Conservation (phyloP, 2,113 vertebrate species). For the Electrona antarctica region DNA sequence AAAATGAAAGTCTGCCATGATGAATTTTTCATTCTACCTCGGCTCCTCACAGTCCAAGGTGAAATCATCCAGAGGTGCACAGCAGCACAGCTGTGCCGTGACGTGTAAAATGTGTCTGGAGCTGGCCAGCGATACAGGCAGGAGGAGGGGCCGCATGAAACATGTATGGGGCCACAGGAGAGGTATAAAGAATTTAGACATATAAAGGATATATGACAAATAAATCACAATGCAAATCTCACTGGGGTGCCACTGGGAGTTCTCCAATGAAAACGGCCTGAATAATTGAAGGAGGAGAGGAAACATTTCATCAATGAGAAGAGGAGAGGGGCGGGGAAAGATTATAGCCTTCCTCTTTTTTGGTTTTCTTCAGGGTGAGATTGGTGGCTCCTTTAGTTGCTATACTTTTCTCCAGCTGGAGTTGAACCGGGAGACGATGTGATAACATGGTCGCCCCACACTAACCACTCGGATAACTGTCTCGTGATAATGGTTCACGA, state of each 20-base stretch:
- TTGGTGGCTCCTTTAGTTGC: neutral
- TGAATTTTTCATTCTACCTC: constrained; percentile 70
- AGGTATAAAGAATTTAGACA: constrained; percentile 84
- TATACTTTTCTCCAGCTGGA: neutral
- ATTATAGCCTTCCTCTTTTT: constrained; percentile 24
- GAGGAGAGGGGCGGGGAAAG: constrained; percentile 45
- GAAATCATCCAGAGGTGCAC: constrained; percentile 46
- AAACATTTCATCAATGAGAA: constrained; percentile 82
- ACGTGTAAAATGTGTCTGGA: constrained; percentile 80
- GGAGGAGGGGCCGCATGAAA: constrained; percentile 74
- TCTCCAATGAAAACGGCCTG: constrained; percentile 79
- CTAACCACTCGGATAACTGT: neutral
- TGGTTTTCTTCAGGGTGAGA: constrained; percentile 6
- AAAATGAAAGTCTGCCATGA: constrained; percentile 64
- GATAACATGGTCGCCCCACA: no score
- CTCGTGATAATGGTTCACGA: neutral
- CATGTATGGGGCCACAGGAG: constrained; percentile 80
- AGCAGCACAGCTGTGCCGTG: constrained; percentile 59
- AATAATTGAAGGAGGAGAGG: constrained; percentile 79
- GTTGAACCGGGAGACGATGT: no score
- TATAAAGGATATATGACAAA: constrained; percentile 86
- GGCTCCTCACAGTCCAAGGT: constrained; percentile 65
- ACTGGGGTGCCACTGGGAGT: constrained; percentile 76
- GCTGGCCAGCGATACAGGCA: constrained; percentile 70
- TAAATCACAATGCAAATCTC: constrained; percentile 85